Evolutionary conservation across 2,797 vertebrate species (phyloP), one percentile per base, ranked within the genome.

Genomic region (Ibycter americanus): DNA sequence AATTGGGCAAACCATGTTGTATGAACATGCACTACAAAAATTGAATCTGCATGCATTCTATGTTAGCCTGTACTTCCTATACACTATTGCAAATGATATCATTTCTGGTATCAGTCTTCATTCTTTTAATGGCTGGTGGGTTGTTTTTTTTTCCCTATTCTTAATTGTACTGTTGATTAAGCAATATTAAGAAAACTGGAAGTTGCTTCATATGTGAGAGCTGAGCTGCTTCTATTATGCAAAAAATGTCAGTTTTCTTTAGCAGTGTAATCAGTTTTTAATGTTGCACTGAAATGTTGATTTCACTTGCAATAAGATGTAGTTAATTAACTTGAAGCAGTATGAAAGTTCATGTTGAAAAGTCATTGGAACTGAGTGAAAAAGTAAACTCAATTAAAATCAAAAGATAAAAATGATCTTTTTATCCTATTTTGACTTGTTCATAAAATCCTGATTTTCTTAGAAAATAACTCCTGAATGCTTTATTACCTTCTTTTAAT

Each of bases 261-360:
- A 85, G 23, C 74, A 93, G 34, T 12, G 42, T 85, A 91, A 88
- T 96, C 72, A 81, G 61, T 71, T 56, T 90, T 8, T 67, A 74
- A 78, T 27, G 65, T 65, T 74, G 51, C 40, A 78, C 15, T 74
- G 79, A 88, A 91, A 90, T 88, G 38, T 82, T 94, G 65, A 74
- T 42, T 93, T 89, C 66, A 47, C 34, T 76, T 78, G 83, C 85
- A 91, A 54, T 83, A 68, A 71, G 49, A 87, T 81, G 44, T 49
- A 83, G 61, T 82, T 94, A 96, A 95, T 96, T 96, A 95, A 88
- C 65, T 82, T 83, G 56, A 88, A 94, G 36, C 22, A 47, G 19
- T 56, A 71, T 65, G 65, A 94, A 87, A 96, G 61, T 86, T 95
- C 40, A 36, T 68, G 54, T 34, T 68, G 58, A 91, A 90, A n/a